Conservation (phyloP, 2,888 invertebrate species). For the Cephus nigrinus region DNA sequence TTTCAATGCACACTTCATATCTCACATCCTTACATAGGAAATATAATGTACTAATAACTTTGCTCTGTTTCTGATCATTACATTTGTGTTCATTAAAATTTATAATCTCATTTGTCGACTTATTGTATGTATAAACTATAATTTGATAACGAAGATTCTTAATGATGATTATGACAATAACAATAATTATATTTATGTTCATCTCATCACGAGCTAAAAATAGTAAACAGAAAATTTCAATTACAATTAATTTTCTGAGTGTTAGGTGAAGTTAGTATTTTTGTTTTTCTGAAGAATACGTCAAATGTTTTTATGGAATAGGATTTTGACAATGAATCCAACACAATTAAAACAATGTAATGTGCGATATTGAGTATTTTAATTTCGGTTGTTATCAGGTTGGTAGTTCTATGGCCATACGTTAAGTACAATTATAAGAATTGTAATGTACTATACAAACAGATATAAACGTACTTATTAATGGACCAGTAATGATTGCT, state of each 20-base stretch:
- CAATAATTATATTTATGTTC: background rate
- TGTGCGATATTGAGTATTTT: background rate
- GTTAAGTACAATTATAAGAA: background rate
- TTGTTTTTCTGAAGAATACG: background rate
- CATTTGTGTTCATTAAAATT: background rate
- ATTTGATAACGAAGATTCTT: background rate
- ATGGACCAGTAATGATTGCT: constrained; percentile 7
- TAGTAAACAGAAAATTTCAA: background rate
- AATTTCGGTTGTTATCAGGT: background rate
- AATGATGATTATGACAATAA: background rate
- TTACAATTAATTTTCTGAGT: background rate
- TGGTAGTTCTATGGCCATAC: background rate
- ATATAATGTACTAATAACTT: background rate
- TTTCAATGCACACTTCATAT: background rate
- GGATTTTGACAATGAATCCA: background rate
- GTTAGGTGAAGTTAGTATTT: background rate
- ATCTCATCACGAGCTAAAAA: background rate
- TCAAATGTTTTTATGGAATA: background rate
- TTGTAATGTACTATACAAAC: background rate
- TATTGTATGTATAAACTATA: background rate
- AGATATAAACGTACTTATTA: constrained; percentile 1
- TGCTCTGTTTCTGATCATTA: background rate
- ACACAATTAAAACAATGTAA: background rate
- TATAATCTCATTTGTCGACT: background rate
- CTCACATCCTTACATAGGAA: background rate